phyloP scores from a whole-genome alignment of 2,888 invertebrate genomes.

The Pinctada fucata region DNA sequence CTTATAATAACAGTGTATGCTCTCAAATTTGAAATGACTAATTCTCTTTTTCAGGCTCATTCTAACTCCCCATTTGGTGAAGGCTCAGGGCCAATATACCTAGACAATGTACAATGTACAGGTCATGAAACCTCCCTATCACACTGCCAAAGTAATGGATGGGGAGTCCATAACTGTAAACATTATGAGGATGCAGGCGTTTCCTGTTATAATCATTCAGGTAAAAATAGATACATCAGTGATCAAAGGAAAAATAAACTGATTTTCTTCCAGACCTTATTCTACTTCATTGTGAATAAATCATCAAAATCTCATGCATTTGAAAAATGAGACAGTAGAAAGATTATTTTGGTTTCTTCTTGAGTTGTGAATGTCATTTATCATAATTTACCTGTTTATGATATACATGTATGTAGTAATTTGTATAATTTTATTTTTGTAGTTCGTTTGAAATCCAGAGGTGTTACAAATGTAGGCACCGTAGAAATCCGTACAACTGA shows the following conservation, averaged over 20 bases:
- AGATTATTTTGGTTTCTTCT: too few species aligned
- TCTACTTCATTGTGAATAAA: too few species aligned
- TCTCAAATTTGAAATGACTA: too few species aligned
- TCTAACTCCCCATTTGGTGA: conserved; percentile 57
- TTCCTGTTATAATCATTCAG: conserved; percentile 58
- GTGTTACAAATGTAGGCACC: conserved; percentile 56
- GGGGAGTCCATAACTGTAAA: conserved; percentile 62
- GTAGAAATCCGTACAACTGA: conserved; percentile 56
- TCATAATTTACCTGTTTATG: too few species aligned
- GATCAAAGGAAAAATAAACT: too few species aligned
- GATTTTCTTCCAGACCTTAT: too few species aligned
- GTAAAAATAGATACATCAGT: conserved; percentile 24
- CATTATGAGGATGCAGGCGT: conserved; percentile 66
- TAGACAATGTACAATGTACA: conserved; percentile 62
- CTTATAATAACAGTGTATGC: too few species aligned
- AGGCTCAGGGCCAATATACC: conserved; percentile 56
- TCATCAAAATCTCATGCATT: too few species aligned
- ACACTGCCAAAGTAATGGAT: conserved; percentile 59
- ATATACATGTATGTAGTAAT: too few species aligned
- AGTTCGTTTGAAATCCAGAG: conserved; percentile 59
- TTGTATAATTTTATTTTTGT: neutral
- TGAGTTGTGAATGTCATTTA: too few species aligned
- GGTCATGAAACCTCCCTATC: conserved; percentile 52
- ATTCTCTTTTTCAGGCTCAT: conserved; percentile 43
- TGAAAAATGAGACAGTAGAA: too few species aligned